These are phyloP conservation scores for Himalopsyche japonica DNA, from an alignment of 2,888 invertebrate species.

Conservation along the genomic window DNA sequence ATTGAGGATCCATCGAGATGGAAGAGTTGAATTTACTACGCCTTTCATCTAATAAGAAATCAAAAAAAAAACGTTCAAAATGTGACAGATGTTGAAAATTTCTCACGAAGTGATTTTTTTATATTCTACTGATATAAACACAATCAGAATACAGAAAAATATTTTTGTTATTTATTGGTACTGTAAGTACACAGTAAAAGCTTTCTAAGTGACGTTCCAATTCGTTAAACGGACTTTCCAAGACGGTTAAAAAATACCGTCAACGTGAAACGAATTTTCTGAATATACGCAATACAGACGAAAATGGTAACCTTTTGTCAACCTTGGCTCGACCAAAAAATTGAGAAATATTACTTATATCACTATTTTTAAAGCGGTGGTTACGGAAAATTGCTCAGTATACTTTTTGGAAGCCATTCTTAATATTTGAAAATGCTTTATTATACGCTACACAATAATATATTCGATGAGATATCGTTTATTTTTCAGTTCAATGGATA, in stretches of 20 bases:
- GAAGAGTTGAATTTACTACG: too few species aligned
- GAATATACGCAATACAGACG: neutral
- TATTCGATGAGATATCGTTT: neutral
- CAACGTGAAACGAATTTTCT: neutral
- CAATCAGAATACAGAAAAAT: too few species aligned
- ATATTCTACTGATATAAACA: too few species aligned
- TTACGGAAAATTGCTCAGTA: neutral
- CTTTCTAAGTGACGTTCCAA: too few species aligned
- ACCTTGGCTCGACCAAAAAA: neutral
- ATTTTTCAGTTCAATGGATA: neutral
- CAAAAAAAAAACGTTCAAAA: too few species aligned
- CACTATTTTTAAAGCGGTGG: neutral
- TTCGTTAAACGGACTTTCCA: neutral
- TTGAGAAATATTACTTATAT: neutral
- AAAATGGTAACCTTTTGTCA: neutral
- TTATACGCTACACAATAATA: neutral
- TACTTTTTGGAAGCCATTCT: neutral
- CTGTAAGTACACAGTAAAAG: too few species aligned
- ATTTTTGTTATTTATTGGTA: too few species aligned
- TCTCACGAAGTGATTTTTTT: too few species aligned
- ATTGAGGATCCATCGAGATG: too few species aligned
- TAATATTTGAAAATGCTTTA: neutral
- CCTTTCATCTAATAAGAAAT: too few species aligned
- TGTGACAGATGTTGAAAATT: too few species aligned
- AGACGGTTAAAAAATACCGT: neutral